phyloP scores from a whole-genome alignment of 2,797 vertebrate species.

The Sardinella longiceps region DNA sequence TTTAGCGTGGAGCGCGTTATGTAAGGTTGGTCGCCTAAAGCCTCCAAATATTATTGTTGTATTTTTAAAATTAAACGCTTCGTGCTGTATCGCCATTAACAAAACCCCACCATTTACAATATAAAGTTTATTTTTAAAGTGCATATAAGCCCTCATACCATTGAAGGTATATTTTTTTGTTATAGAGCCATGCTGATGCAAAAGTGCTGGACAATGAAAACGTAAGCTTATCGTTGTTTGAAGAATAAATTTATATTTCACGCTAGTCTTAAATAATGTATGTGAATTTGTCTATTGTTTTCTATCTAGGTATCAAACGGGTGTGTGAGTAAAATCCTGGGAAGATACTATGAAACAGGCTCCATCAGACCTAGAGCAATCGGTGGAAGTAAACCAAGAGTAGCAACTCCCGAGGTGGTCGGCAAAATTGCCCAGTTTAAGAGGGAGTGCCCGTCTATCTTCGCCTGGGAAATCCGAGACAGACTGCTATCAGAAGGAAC shows the following conservation, averaged over 20 bases:
- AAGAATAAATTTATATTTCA: conserved; percentile 87
- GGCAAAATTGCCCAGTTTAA: conserved; percentile 98
- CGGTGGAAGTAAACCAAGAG: conserved; percentile 97
- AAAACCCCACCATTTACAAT: neutral
- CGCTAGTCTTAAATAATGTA: conserved; percentile 87
- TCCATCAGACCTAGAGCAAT: conserved; percentile 98
- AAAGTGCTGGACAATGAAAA: conserved; percentile 95
- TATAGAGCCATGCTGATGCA: conserved; percentile 95
- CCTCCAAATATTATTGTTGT: neutral
- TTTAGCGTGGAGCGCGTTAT: neutral
- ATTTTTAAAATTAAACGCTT: neutral
- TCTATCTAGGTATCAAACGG: conserved; percentile 96
- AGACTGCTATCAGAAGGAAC: conserved; percentile 94
- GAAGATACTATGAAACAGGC: conserved; percentile 99
- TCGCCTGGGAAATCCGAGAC: conserved; percentile 99
- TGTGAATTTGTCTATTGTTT: conserved; percentile 60
- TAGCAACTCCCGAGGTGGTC: conserved; percentile 98
- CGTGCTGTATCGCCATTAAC: neutral
- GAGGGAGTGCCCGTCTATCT: conserved; percentile 98
- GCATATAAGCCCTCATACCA: conserved; percentile 79
- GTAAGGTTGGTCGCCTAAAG: neutral
- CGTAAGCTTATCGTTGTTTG: conserved; percentile 94
- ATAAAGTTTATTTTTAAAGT: neutral
- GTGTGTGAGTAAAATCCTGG: conserved; percentile 99
- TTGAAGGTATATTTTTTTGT: conserved; percentile 95